Conservation (phyloP, 2,888 invertebrate species). For the Sclerodermus sp. region DNA sequence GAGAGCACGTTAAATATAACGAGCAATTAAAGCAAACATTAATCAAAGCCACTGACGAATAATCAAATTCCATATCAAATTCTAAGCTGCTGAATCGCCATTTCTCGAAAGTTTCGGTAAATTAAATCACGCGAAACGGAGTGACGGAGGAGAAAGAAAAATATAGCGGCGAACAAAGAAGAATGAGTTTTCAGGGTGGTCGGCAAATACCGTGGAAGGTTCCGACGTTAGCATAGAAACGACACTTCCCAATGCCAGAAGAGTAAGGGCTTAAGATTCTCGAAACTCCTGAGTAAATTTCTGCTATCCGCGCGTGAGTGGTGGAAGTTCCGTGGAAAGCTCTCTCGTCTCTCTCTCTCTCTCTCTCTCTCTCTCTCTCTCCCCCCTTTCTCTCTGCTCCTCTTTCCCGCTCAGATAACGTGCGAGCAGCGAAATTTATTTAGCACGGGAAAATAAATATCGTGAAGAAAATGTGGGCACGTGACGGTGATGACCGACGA, state of each 20-base stretch:
- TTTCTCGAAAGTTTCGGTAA: conserved; percentile 3
- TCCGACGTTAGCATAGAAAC: conserved; percentile 33
- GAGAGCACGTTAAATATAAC: too few relatives aligned
- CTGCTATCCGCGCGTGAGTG: conserved; percentile 6
- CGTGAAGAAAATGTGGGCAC: too few relatives aligned
- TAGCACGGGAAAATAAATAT: conserved; percentile 28
- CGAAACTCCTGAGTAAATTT: conserved; percentile 18
- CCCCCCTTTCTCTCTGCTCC: too few relatives aligned
- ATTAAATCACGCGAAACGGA: conserved; percentile 28
- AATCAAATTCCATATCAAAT: too few relatives aligned
- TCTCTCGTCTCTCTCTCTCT: too few relatives aligned
- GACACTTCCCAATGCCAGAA: conserved; percentile 25
- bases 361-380: too few relatives aligned
- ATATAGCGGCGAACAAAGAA: conserved; percentile 7
- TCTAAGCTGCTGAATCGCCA: too few relatives aligned
- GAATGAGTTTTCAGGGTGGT: conserved; percentile 1
- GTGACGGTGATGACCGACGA: too few relatives aligned
- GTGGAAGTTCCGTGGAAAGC: too few relatives aligned
- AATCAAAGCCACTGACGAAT: too few relatives aligned
- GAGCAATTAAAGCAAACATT: too few relatives aligned
- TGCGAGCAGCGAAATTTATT: conserved; percentile 12
- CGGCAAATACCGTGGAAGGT: neutral
- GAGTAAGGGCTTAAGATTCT: conserved; percentile 28
- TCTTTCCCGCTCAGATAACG: too few relatives aligned
- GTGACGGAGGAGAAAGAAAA: conserved; percentile 16